Percentiles rank a stretch among this genome's conserved stretches.
These are phyloP conservation scores for Corvus cornix DNA, from an alignment of 2,113 vertebrate species.

Conservation along the genomic window DNA sequence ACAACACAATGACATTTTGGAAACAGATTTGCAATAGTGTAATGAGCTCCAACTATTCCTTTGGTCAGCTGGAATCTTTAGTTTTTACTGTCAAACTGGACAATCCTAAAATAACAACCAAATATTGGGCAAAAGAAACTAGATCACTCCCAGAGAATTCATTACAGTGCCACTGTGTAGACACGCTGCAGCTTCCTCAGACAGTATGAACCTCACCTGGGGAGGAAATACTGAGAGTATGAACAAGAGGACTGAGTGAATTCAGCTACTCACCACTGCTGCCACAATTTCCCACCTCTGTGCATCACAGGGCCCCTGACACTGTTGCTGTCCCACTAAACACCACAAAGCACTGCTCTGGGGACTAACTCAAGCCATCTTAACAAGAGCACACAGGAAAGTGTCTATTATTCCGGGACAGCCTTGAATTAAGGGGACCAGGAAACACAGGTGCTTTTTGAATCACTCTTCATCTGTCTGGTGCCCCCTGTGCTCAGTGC, in stretches of 20 bases:
- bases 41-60: neutral
- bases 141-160: neutral
- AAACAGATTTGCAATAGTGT: neutral
- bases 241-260: neutral
- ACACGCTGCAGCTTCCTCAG: neutral
- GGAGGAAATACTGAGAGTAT: neutral
- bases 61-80: neutral
- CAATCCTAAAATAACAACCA: neutral
- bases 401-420: neutral
- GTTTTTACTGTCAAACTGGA: neutral
- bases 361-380: neutral
- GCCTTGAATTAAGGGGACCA: neutral
- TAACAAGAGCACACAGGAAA: neutral
- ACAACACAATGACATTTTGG: neutral
- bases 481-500: neutral
- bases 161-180: neutral
- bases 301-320: neutral
- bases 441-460: neutral
- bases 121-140: neutral
- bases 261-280: neutral
- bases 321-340: neutral
- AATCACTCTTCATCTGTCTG: neutral
- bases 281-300: neutral
- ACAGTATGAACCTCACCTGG: neutral
- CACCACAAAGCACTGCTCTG: neutral